Evolutionary conservation across 2,888 invertebrate species (phyloP), one percentile per base, ranked within the genome.

Genomic region (Hydrotaea cyrtoneurina): DNA sequence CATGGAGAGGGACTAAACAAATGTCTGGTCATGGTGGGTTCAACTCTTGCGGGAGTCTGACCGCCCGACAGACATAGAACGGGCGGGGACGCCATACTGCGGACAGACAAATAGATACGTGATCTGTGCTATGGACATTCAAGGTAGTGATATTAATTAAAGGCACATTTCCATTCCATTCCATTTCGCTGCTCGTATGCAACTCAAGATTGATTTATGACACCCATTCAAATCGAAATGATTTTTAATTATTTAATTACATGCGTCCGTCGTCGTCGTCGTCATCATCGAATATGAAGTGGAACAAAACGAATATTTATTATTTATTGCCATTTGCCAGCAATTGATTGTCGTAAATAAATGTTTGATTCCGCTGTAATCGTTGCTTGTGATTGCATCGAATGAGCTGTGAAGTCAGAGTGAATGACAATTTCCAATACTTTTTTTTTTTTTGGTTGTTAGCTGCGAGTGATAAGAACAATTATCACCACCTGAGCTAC

Each of bases 241-340:
- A 36, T 36, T 75, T 80, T 74, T 59, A 75, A 75, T 75, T 80
- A 74, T 80, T 71, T 57, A 80, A 80, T 80, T 80, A 59, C 39
- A 31, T 0, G 19, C 26, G 66, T 55, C 43, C 26, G 19, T 26
- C 21, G 13, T 31, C 31, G n/a, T n/a, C n/a, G n/a, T n/a, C n/a
- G n/a, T n/a, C n/a, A n/a, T n/a, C n/a, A n/a, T n/a, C n/a, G 26
- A 59, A 62, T 19, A 23, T 39, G 17, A 15, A 69, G 15, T 57
- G 11, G 1, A 26, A 50, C 43, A 19, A 69, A 21, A 21, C 17
- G 11, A 50, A 50, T 50, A n/a, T 5, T n/a, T 64, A 19, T 64
- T 64, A 39, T 64, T 64, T 36, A 71, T 71, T 69, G 66, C 11
- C 39, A 39, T 11, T 43, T 69, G 15, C 15, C 13, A 31, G 31